Evolutionary conservation across 2,797 vertebrate species (phyloP).

Genomic region (Falco peregrinus): DNA sequence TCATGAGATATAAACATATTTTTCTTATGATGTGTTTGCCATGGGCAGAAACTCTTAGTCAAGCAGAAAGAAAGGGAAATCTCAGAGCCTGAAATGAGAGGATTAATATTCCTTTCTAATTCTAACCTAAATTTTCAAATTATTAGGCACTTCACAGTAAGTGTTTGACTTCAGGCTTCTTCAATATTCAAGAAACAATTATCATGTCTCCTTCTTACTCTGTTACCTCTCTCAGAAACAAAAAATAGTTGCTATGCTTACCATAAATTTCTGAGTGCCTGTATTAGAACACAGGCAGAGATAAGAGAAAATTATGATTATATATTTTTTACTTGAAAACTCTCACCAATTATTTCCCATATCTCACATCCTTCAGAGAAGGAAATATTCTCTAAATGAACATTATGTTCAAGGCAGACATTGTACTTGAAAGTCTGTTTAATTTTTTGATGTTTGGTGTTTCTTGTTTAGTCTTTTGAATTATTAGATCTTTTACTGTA

Average conservation of each 20-base stretch:
- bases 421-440: slow-evolving; percentile 43
- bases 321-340: neutral
- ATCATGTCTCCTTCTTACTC: neutral
- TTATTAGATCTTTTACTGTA: slow-evolving; percentile 56
- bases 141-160: neutral
- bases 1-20: neutral
- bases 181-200: neutral
- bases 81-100: neutral
- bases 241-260: neutral
- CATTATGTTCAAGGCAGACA: neutral
- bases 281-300: neutral
- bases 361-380: slow-evolving; percentile 42
- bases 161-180: slow-evolving; percentile 1
- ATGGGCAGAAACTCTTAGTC: neutral
- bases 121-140: neutral
- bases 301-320: neutral
- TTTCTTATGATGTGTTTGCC: neutral
- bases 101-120: neutral
- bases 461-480: slow-evolving; percentile 50
- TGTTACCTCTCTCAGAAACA: neutral
- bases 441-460: slow-evolving; percentile 19
- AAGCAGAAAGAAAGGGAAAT: neutral
- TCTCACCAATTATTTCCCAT: slow-evolving; percentile 6
- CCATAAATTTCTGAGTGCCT: neutral
- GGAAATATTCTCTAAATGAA: slow-evolving; percentile 1